Base-by-base conservation (phyloP, 1,140 invertebrate species). In the Scaptomyza hsui region DNA sequence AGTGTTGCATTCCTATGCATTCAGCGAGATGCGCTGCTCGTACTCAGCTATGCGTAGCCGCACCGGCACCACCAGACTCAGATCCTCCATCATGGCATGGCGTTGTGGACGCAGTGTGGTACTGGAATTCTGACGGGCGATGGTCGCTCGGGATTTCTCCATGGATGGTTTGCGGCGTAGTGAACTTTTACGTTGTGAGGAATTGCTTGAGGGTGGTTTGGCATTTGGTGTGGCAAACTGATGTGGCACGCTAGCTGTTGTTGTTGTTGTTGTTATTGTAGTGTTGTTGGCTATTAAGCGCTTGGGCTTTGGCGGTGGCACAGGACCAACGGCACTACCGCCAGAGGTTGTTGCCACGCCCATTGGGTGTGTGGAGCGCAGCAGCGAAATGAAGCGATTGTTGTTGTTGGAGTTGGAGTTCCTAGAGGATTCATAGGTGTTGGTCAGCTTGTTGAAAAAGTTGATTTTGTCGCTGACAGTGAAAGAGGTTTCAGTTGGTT, bases 361-460 rank as follows among this genome's bases (percentile, higher is more conserved):
- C 42, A 57, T 59, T 4, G 78, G 72, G 1, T 76, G 78, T 21
- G 55, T 79, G 12, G 72, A 64, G 19, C 88, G 89, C 41, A 89
- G 26, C n/a, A 89, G 52, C 29, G 89, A 74, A 32, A 89, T 89
- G 55, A 89, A 89, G 9, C 70, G 64, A 61, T 81, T 89, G 63
- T 37, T 61, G 64, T 55, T 61, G 19, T 26, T 16, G 32, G 26
- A 7, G 42, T 42, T 55, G 16, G 12, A 35, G 41, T 29, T 18
- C 21, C 24, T 13, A 7, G 52, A 26, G 13, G 67, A 89, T 52
- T 89, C 76, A 70, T 62, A 89, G 41, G 85, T 89, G 62, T 89
- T 89, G 62, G 83, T 89, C 32, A 89, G 83, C 42, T 77, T 83
- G 74, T 89, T 89, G 74, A 89, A 89, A 61, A 89, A 89, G 80